Evolutionary conservation across 2,888 invertebrate genomes (phyloP).

Genomic region (Platycheirus rosarum): DNA sequence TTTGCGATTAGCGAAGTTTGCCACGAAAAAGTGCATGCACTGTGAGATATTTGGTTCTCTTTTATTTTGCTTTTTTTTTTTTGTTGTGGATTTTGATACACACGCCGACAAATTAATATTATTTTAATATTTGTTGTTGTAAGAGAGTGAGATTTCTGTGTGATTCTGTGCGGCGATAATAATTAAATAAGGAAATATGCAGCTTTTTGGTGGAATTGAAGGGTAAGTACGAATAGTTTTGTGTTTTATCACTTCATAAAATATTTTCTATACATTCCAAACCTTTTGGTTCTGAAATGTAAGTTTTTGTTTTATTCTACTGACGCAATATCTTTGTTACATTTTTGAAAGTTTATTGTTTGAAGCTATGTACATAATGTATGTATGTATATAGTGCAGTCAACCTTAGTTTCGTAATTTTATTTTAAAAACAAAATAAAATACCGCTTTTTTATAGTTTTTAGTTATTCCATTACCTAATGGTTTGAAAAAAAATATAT

Average conservation of each 20-base stretch:
- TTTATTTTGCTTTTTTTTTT: not conserved
- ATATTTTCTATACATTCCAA: slow-evolving; percentile 1
- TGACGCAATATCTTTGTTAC: not conserved
- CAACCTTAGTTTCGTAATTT: too few relatives aligned
- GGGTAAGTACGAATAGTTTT: slow-evolving; percentile 58
- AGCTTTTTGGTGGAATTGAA: slow-evolving; percentile 69
- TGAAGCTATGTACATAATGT: too few relatives aligned
- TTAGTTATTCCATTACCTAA: too few relatives aligned
- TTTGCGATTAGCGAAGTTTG: too few relatives aligned
- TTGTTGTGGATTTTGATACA: not conserved
- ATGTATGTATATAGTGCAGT: too few relatives aligned
- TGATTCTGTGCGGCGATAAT: not conserved
- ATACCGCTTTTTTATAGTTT: too few relatives aligned
- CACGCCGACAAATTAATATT: not conserved
- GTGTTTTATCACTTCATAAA: slow-evolving; percentile 13
- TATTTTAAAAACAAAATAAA: too few relatives aligned
- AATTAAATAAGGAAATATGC: slow-evolving; percentile 55
- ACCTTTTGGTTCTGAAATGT: not conserved
- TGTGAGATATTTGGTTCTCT: not conserved
- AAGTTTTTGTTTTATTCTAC: too few relatives aligned
- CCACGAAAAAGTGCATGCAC: too few relatives aligned
- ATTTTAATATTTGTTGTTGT: not conserved
- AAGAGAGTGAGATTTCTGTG: not conserved
- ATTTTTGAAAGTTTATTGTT: too few relatives aligned
- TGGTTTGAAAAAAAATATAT: too few relatives aligned